Evolutionary conservation across 2,888 invertebrate species (phyloP).

Genomic region (Vesta saturnalis): DNA sequence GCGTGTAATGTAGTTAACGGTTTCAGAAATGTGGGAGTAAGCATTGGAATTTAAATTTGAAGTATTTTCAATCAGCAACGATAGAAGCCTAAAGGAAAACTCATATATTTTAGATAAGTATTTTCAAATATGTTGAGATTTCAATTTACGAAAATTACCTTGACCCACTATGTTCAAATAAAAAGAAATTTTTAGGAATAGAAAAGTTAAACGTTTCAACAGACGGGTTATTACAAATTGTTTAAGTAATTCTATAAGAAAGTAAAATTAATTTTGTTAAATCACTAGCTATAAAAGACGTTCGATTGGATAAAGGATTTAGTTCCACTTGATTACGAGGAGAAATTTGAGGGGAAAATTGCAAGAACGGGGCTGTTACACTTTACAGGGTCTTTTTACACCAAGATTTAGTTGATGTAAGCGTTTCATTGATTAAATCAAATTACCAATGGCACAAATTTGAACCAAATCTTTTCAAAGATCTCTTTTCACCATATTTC

Average conservation of each 20-base stretch:
- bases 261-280: neutral
- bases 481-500: neutral
- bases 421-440: constrained; percentile 22
- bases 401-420: constrained; percentile 17
- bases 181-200: too few species aligned
- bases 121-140: neutral
- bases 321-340: constrained; percentile 16
- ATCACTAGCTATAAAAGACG: constrained; percentile 10
- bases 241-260: neutral
- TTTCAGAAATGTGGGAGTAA: neutral
- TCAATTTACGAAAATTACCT: neutral
- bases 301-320: constrained; percentile 17
- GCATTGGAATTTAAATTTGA: neutral
- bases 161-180: neutral
- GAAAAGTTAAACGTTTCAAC: neutral
- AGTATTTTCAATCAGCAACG: neutral
- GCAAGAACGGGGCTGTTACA: constrained; percentile 16
- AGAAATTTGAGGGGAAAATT: constrained; percentile 18
- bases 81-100: neutral
- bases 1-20: neutral
- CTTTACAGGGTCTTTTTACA: constrained; percentile 12
- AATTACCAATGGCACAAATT: constrained; percentile 4
- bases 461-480: neutral
- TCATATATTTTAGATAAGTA: neutral
- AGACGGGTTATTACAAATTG: neutral